Base-by-base conservation (phyloP, 92 coral and sea anemone species). In the Actinernus sp. region DNA sequence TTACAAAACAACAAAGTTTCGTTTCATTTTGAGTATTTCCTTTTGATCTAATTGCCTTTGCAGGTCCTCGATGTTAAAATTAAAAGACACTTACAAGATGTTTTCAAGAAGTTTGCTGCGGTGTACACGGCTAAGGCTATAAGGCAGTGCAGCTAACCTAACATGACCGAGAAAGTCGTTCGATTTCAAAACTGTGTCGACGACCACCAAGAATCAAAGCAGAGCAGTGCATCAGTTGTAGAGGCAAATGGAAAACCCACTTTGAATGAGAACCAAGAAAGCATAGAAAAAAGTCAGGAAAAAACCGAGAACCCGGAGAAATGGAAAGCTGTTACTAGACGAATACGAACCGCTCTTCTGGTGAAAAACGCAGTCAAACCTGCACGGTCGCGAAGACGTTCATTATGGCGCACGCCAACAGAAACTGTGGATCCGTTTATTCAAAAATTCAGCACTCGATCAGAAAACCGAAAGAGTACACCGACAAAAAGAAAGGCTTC, bases 401-500 rank as follows among this genome's bases (percentile, higher is more conserved):
- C 92, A 10, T 51, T 76, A 1, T 82, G 91, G 76, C 82, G 77
- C 50, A 68, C 93, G 3, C 65, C 97, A 1, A 55, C 51, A 19
- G 91, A 69, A 0, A 82, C 81, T 4, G 75, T 93, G 13, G 98
- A 93, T 49, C 98, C 98, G 9, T 93, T 93, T 48, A 77, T 93
- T n/a, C 98, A 91, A 53, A 90, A 87, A 63, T 93, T 93, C 61
- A 93, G 98, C 79, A 93, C 98, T 0, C 73, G 98, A 17, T 54
- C 75, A 30, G 98, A 93, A 36, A 80, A 75, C 31, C 73, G 98
- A 30, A 81, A 82, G 30, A 58, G 65, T 1, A 80, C 91, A 12
- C 96, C 96, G 1, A 78, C 85, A 1, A 68, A 76, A 24, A 58
- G 88, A 27, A 85, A 65, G 37, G 62, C 57, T 22, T 49, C 82